Base-by-base conservation (phyloP, 1,140 invertebrate species). In the Bombus consobrinus region DNA sequence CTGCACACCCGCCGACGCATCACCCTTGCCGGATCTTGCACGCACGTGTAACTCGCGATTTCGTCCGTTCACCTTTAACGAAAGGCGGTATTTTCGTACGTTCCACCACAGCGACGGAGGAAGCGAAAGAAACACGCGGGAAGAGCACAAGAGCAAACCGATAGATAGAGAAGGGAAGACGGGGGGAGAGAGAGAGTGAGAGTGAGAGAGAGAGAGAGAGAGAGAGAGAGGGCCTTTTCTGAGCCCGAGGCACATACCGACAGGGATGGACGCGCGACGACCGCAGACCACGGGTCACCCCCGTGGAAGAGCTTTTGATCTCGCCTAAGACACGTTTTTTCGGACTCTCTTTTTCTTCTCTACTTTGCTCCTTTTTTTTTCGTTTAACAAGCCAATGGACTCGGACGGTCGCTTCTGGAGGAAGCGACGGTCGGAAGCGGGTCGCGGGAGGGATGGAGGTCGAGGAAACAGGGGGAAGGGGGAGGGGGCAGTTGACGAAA, bases 51-150 rank as follows among this genome's bases (percentile, higher is more conserved):
- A 88, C 90, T 86, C 87, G 90, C 83, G 87, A 91, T 92, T 92
- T 88, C 87, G 88, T 88, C 64, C 90, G 92, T 90, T 93, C 92
- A 90, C 90, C 92, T 92, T 92, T 92, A 92, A 92, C 87, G 87
- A 89, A 89, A 91, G 82, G 83, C 89, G 87, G 90, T 72, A 71
- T 87, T 91, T 88, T 90, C 88, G 86, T 85, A 81, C 83, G 57
- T 13, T 13, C 86, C 69, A 22, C 64, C 68, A 25, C 59, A 43
- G 76, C 37, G 81, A 85, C 59, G n/a, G 66, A 83, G 79, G 41
- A 43, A 71, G 81, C 39, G n/a, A 76, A 25, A 73, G 71, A 62
- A 41, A 71, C 66, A 74, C 53, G 69, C 39, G 39, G 72, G 10
- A 59, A 76, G 57, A 47, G 77, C 59, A 37, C 39, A 43, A 71